phyloP scores from a whole-genome alignment of 2,797 vertebrate genomes.

The Chelon auratus region DNA sequence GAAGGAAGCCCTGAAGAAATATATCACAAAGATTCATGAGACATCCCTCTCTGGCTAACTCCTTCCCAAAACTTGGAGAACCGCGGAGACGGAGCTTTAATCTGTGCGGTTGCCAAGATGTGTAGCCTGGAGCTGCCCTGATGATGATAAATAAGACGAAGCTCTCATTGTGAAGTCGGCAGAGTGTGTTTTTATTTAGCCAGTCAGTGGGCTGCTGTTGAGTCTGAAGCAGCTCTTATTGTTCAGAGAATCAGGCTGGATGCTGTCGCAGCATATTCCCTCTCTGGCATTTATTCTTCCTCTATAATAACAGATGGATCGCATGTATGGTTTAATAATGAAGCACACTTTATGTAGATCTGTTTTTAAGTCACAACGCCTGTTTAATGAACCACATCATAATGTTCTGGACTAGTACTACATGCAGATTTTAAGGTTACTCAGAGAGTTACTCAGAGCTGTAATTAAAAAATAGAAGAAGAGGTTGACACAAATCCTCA shows the following conservation, averaged over 20 bases:
- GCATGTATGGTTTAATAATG: no score
- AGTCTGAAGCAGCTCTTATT: neutral
- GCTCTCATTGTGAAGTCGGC: conserved; percentile 27
- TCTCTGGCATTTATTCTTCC: neutral
- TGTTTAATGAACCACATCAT: no score
- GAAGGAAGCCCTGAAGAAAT: neutral
- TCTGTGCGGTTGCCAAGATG: conserved; percentile 34
- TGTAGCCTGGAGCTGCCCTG: conserved; percentile 38
- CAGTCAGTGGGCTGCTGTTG: neutral
- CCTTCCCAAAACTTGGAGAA: conserved; percentile 5
- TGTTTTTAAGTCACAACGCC: no score
- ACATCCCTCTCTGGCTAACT: neutral
- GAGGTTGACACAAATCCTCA: no score
- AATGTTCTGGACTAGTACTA: no score
- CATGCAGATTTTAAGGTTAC: no score
- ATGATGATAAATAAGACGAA: conserved; percentile 32
- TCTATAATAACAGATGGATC: no score
- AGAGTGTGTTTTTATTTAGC: conserved; percentile 32
- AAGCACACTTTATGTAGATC: no score
- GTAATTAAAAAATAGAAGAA: no score
- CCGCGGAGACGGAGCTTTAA: conserved; percentile 14
- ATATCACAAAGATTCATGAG: conserved; percentile 24
- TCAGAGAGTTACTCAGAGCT: no score
- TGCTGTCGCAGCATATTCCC: neutral
- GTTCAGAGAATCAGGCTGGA: neutral